phyloP scores from a whole-genome alignment of 2,888 invertebrate genomes.

The Folsomia candida region DNA sequence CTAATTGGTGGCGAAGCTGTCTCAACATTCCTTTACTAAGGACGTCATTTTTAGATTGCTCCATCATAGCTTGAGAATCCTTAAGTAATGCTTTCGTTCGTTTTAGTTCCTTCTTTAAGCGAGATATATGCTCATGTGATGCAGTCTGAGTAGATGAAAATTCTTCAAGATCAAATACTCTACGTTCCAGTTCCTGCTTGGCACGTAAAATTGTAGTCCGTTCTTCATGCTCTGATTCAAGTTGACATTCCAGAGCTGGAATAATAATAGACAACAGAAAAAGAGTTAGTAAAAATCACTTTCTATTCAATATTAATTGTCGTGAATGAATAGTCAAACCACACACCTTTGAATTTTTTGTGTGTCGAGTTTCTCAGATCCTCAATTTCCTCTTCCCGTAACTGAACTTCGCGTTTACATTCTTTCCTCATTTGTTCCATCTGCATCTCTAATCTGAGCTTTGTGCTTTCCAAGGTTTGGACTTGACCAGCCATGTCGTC shows the following conservation, averaged over 20 bases:
- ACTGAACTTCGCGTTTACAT: constrained; percentile 81
- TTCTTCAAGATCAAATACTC: constrained; percentile 70
- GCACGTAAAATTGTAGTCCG: constrained; percentile 80
- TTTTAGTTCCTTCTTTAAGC: constrained; percentile 80
- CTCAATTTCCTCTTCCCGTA: constrained; percentile 89
- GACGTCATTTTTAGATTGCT: constrained; percentile 81
- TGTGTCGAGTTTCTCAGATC: constrained; percentile 84
- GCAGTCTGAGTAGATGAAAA: constrained; percentile 64
- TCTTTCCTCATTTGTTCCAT: constrained; percentile 89
- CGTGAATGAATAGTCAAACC: no score
- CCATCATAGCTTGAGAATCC: constrained; percentile 88
- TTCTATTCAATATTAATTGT: neutral
- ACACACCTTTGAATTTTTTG: constrained; percentile 81
- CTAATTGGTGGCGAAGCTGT: constrained; percentile 71
- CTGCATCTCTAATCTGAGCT: constrained; percentile 88
- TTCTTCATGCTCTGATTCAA: constrained; percentile 91
- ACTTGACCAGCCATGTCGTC: constrained; percentile 93
- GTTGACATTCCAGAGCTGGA: constrained; percentile 81
- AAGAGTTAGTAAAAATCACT: neutral
- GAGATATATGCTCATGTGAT: constrained; percentile 69
- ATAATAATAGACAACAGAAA: no score
- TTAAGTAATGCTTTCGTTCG: constrained; percentile 83
- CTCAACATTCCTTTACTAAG: constrained; percentile 74
- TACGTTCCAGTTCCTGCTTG: constrained; percentile 85
- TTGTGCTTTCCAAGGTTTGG: constrained; percentile 85